phyloP scores from a whole-genome alignment of 2,888 invertebrate genomes.

The Tenthredo amoena region DNA sequence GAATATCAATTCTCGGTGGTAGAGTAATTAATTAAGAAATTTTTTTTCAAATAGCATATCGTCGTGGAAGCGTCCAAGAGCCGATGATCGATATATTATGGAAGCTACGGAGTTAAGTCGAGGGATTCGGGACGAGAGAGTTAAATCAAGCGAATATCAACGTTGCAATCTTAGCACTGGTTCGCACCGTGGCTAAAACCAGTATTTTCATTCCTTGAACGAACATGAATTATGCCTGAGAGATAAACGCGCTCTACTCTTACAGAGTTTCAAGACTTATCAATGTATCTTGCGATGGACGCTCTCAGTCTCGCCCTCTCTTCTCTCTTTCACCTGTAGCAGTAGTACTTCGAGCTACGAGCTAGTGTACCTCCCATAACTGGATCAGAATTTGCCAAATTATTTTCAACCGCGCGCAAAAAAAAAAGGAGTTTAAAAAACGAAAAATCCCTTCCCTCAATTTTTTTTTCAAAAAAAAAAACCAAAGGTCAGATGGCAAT shows the following conservation, averaged over 20 bases:
- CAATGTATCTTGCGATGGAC: slow-evolving; percentile 24
- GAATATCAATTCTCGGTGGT: background rate
- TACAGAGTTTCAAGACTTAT: slow-evolving; percentile 22
- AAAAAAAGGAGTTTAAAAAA: too few relatives aligned
- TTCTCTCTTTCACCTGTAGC: background rate
- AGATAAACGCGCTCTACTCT: slow-evolving; percentile 34
- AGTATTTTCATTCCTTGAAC: slow-evolving; percentile 25
- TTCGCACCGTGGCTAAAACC: background rate
- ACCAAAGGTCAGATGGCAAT: slow-evolving; percentile 4
- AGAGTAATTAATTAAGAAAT: slow-evolving; percentile 16
- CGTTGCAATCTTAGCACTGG: background rate
- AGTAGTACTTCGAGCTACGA: background rate
- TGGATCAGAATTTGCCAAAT: too few relatives aligned
- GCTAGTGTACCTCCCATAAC: too few relatives aligned
- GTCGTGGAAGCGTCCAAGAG: background rate
- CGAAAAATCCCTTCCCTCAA: too few relatives aligned
- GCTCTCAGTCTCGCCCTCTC: slow-evolving; percentile 2
- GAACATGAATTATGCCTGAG: slow-evolving; percentile 44
- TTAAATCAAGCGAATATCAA: slow-evolving; percentile 41
- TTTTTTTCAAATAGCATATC: background rate
- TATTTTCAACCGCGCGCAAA: too few relatives aligned
- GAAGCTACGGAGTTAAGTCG: background rate
- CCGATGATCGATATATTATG: background rate
- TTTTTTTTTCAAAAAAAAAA: background rate
- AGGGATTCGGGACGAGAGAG: background rate